Base-by-base conservation (phyloP, 2,888 invertebrate genomes). In the Deilephila porcellus region DNA sequence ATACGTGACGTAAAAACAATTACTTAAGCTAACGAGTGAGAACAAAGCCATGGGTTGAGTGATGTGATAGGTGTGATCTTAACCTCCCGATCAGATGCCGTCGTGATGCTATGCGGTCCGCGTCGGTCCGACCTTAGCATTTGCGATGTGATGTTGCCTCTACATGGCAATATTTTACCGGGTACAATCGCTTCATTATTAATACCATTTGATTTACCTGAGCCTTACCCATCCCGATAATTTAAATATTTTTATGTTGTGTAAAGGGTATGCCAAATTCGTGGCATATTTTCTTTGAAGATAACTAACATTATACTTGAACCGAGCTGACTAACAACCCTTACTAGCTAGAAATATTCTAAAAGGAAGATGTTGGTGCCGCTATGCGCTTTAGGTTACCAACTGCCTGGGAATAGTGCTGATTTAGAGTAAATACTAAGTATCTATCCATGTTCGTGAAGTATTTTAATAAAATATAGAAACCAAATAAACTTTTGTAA, bases 51-150 rank as follows among this genome's bases (percentile, higher is more conserved):
- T 67, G 45, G 20, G 45, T 20, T 67, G 67, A 67, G 52, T 67
- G 80, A 82, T 81, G 77, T 76, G 79, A 78, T 79, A 78, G 80
- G 75, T 80, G 72, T 78, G 83, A 83, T 86, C 86, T 85, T 86
- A 83, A 84, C 67, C 67, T 67, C 83, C 81, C 77, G 71, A 71
- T 76, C 74, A 73, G 78, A 76, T 80, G 78, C 78, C 80, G 84
- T 87, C 89, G 88, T 86, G 87, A 88, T 85, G 83, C 81, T 87
- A 90, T 89, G 89, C 86, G 77, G 87, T 87, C 86, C 85, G 76
- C 81, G 79, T 76, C 73, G 77, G 77, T 74, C 75, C 83, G 90
- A 88, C 92, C 92, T 92, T 92, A 91, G 86, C 92, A 91, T 92
- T 91, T 91, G 74, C 76, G 74, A 77, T 73, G 75, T 76, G 76